Evolutionary conservation across 1,140 invertebrate species (phyloP), one percentile per base, ranked within the genome.

Genomic region (Scaptomyza pallida): DNA sequence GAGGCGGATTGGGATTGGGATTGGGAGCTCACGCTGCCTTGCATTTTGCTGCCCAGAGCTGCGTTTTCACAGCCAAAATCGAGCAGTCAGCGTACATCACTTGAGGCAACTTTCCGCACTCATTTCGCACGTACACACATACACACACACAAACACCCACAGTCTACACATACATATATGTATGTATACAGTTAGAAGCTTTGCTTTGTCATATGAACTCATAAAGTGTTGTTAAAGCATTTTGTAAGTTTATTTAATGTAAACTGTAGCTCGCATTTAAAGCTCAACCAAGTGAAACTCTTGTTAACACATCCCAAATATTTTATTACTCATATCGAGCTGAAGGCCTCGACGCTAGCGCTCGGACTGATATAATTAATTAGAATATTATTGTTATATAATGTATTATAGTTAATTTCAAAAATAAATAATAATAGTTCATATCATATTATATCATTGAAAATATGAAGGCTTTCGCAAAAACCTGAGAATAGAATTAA

Each of bases 91-190:
- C 56, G 70, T 35, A 47, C 69, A 74, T 78, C 67, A 77, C 81
- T 78, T 86, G 69, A 56, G 81, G 81, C 81, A 74, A 86, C 81
- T 81, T 81, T 86, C 69, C 77, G 81, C 81, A 86, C 82, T 81
- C 82, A 86, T 86, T 85, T 85, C 76, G 72, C 80, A 85, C 67
- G 72, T 80, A 68, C 33, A 16, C 33, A 43, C 30, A 55, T 30
- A 47, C 15, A 55, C 21, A 40, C 12, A 51, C 50, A 40, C 13
- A 16, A 13, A 45, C 12, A 37, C 19, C 12, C 12, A 40, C 4
- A 44, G 9, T n/a, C n/a, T n/a, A 50, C 19, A 30, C 3, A 41
- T 12, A 54, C 26, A 23, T 30, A 9, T 17, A 30, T 30, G 9
- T 6, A 35, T 10, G 12, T 16, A 52, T 13, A 16, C 17, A 37